phyloP scores from a whole-genome alignment of 2,113 vertebrate species.

The Boleophthalmus pectinirostris region DNA sequence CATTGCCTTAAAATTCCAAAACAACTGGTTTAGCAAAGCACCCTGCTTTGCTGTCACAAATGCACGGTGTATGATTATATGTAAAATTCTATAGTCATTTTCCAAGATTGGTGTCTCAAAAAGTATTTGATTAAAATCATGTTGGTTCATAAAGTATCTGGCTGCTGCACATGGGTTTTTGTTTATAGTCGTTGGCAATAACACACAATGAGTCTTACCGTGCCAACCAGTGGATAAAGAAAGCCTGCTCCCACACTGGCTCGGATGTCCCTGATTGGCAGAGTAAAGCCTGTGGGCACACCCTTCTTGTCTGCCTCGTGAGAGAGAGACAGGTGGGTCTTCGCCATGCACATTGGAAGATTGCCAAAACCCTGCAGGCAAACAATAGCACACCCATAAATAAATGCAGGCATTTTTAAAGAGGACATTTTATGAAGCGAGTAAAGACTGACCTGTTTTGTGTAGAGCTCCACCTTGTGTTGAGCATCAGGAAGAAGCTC shows the following conservation, averaged over 20 bases:
- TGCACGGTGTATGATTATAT: too few species aligned
- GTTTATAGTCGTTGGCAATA: neutral
- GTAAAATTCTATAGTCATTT: too few species aligned
- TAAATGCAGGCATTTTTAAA: neutral
- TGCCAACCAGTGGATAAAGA: slow-evolving; percentile 92
- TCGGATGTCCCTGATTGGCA: slow-evolving; percentile 94
- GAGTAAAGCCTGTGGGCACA: slow-evolving; percentile 87
- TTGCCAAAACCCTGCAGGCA: slow-evolving; percentile 86
- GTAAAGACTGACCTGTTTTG: slow-evolving; percentile 85
- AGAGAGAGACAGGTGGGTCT: slow-evolving; percentile 95
- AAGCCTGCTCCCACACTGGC: slow-evolving; percentile 96
- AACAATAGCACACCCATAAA: neutral
- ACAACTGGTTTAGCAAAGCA: neutral
- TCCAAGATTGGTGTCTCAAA: neutral
- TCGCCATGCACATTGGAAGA: slow-evolving; percentile 98
- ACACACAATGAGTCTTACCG: slow-evolving; percentile 75
- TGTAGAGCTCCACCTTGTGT: slow-evolving; percentile 89
- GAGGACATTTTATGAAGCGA: neutral
- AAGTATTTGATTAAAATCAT: neutral
- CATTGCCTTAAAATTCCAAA: neutral
- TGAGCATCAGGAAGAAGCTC: slow-evolving; percentile 92
- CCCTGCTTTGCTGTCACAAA: too few species aligned
- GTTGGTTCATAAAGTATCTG: neutral
- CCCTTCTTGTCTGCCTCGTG: slow-evolving; percentile 95
- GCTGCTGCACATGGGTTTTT: neutral